These are phyloP conservation scores for Cavia porcellus DNA, from an alignment of 2,113 vertebrate species.

Conservation along the genomic window DNA sequence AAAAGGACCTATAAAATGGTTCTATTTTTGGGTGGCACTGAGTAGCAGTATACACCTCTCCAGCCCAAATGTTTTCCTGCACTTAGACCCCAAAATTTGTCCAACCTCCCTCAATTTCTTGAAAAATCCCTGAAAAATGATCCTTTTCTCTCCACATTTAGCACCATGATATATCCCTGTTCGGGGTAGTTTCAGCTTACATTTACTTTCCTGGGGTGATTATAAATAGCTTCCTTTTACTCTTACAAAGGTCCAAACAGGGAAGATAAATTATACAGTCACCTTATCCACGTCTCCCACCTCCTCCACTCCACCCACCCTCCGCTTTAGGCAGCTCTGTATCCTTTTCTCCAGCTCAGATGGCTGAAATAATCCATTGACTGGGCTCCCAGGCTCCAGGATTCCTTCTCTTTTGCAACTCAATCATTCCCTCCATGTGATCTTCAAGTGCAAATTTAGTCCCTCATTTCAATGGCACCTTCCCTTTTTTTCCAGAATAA, in stretches of 20 bases:
- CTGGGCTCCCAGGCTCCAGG: too few species aligned
- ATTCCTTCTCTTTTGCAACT: not conserved
- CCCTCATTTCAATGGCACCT: not conserved
- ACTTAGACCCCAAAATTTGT: not conserved
- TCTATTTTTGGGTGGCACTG: not conserved
- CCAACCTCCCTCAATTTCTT: not conserved
- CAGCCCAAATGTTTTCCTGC: not conserved
- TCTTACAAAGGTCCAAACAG: not conserved
- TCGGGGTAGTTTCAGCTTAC: not conserved
- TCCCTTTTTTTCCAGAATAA: not conserved
- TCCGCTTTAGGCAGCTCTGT: not conserved
- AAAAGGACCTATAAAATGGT: not conserved
- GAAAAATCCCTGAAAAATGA: constrained; percentile 58
- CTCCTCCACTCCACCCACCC: not conserved
- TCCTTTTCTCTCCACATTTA: not conserved
- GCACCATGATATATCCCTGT: too few species aligned
- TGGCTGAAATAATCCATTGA: not conserved
- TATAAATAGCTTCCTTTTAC: not conserved
- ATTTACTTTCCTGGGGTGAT: not conserved
- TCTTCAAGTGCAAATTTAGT: not conserved
- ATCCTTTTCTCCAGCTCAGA: not conserved
- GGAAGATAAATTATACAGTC: not conserved
- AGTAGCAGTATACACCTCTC: not conserved
- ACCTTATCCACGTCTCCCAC: not conserved
- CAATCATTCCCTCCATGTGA: not conserved